Percentiles rank a stretch among this genome's conserved stretches.
Conservation (phyloP, 2,113 vertebrate species). For the Okapia johnstoni region DNA sequence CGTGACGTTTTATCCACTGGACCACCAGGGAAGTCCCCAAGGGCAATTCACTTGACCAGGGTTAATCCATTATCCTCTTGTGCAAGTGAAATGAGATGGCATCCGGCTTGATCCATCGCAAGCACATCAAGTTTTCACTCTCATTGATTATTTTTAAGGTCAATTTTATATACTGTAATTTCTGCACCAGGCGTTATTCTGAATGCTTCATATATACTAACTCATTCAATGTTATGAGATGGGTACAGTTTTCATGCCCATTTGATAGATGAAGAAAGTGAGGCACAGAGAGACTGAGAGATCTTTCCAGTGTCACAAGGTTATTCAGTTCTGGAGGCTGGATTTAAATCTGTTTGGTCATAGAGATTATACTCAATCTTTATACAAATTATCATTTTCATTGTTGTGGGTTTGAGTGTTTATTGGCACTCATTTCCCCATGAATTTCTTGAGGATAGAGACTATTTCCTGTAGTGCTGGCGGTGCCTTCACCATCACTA, state of each 20-base stretch:
- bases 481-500: accelerated
- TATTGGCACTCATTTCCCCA: not conserved
- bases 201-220: not conserved
- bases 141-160: not conserved
- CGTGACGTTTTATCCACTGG: not conserved
- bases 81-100: not conserved
- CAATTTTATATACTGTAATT: not conserved
- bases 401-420: too few species aligned
- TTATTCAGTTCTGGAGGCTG: not conserved
- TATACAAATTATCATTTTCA: not conserved
- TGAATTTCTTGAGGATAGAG: not conserved
- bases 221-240: not conserved
- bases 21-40: not conserved
- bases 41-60: not conserved
- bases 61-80: accelerated
- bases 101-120: accelerated
- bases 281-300: not conserved
- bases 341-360: not conserved
- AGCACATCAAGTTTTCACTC: not conserved
- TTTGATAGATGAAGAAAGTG: not conserved
- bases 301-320: not conserved
- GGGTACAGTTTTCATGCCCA: not conserved
- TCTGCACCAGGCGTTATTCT: not conserved
- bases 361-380: not conserved
- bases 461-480: not conserved